These are phyloP conservation scores for Pseudorectes ferrugineus DNA, from an alignment of 2,113 vertebrate species.

Conservation along the genomic window DNA sequence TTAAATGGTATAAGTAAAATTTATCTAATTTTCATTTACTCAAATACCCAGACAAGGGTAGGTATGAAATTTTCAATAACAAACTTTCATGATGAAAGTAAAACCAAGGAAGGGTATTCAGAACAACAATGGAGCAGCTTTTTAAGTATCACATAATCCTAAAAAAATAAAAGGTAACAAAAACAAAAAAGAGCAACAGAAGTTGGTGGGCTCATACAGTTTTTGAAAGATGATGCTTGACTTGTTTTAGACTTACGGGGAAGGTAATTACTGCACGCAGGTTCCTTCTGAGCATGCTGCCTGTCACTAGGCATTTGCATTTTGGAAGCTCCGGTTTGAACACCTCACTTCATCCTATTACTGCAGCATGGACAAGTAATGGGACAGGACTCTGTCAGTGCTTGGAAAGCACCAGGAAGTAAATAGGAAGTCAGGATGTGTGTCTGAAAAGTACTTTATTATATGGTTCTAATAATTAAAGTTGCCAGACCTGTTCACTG, in stretches of 20 bases:
- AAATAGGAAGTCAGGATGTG: not conserved
- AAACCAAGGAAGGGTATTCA: not conserved
- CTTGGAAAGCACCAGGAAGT: not conserved
- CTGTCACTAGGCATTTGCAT: not conserved
- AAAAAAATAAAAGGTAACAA: not conserved
- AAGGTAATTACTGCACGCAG: not conserved
- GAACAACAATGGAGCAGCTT: not conserved
- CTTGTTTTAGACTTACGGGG: not conserved
- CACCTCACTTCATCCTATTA: not conserved
- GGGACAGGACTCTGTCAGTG: not conserved
- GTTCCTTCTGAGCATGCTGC: not conserved
- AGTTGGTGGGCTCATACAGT: not conserved
- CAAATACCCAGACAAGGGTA: not conserved
- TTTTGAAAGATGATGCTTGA: not conserved
- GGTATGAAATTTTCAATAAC: not conserved
- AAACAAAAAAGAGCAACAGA: not conserved
- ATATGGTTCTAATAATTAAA: not conserved
- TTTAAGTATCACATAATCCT: not conserved
- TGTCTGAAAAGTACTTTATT: not conserved
- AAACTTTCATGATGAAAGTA: not conserved
- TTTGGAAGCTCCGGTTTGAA: not conserved
- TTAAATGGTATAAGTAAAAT: not conserved
- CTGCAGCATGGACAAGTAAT: not conserved
- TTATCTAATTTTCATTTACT: not conserved
- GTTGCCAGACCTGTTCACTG: not conserved